phyloP scores from a whole-genome alignment of 2,113 vertebrate genomes.

The cattle (Bos taurus) region DNA sequence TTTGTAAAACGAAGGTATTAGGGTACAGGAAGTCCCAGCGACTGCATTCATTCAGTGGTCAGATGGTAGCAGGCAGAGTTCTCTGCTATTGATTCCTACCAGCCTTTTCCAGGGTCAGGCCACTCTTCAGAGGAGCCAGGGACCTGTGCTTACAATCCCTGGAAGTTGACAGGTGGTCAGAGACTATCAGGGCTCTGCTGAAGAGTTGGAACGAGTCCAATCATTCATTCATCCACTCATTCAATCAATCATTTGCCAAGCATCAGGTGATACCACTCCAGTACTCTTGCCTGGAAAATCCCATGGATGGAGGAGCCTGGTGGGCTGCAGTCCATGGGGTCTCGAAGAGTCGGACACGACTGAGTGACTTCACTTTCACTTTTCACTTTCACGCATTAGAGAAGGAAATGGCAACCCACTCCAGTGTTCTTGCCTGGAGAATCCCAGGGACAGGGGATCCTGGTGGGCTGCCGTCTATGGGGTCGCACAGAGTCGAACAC shows the following conservation, averaged over 20 bases:
- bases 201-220: not conserved
- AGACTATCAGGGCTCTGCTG: not conserved
- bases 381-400: too few relatives aligned
- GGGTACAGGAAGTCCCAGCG: not conserved
- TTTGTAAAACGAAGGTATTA: not conserved
- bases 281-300: too few relatives aligned
- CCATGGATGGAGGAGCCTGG: too few relatives aligned
- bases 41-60: not conserved
- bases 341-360: too few relatives aligned
- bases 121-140: not conserved
- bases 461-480: too few relatives aligned
- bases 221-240: not conserved
- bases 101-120: not conserved
- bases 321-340: too few relatives aligned
- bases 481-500: too few relatives aligned
- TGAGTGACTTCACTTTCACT: too few relatives aligned
- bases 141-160: not conserved
- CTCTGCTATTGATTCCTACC: not conserved
- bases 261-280: too few relatives aligned
- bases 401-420: too few relatives aligned
- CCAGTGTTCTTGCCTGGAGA: too few relatives aligned
- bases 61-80: not conserved
- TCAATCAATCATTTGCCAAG: not conserved
- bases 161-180: not conserved
- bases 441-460: too few relatives aligned